A percentile compares a stretch with the other conserved stretches of the same genome.
Evolutionary conservation across 2,797 vertebrate genomes (phyloP).

Genomic region (Chelon labrosus): DNA sequence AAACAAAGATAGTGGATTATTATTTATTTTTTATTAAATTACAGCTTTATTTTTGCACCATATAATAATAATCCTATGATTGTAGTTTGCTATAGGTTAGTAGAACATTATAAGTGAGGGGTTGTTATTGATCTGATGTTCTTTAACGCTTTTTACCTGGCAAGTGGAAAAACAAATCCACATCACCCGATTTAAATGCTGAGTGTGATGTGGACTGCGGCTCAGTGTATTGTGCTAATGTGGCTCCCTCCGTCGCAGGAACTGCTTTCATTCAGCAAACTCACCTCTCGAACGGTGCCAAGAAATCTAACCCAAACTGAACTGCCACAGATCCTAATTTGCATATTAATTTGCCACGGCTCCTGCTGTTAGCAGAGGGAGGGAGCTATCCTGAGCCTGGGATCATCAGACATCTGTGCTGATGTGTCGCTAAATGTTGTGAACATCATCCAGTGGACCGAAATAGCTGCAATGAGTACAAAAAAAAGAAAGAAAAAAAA

Average conservation of each 20-base stretch:
- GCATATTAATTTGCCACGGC: conserved; percentile 12
- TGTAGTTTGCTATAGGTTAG: too few species aligned
- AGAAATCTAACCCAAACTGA: not conserved
- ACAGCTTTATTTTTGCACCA: too few species aligned
- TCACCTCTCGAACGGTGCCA: not conserved
- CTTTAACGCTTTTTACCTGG: too few species aligned
- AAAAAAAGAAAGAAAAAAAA: not conserved
- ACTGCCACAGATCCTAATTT: conserved; percentile 15
- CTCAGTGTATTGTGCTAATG: not conserved
- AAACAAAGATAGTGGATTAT: not conserved
- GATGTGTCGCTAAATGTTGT: conserved; percentile 1
- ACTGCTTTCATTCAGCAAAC: not conserved
- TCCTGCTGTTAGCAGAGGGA: conserved; percentile 14
- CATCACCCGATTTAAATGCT: conserved; percentile 22
- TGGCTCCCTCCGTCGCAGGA: conserved; percentile 6
- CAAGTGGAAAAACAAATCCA: too few species aligned
- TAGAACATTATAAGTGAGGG: too few species aligned
- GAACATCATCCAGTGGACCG: not conserved
- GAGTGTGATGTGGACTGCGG: conserved; percentile 4
- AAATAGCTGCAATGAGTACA: not conserved
- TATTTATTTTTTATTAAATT: too few species aligned
- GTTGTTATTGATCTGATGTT: too few species aligned
- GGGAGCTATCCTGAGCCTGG: not conserved
- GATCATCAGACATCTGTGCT: conserved; percentile 10
- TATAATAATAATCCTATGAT: too few species aligned